Conservation (phyloP, 2,797 vertebrate species). For the Labroides dimidiatus region DNA sequence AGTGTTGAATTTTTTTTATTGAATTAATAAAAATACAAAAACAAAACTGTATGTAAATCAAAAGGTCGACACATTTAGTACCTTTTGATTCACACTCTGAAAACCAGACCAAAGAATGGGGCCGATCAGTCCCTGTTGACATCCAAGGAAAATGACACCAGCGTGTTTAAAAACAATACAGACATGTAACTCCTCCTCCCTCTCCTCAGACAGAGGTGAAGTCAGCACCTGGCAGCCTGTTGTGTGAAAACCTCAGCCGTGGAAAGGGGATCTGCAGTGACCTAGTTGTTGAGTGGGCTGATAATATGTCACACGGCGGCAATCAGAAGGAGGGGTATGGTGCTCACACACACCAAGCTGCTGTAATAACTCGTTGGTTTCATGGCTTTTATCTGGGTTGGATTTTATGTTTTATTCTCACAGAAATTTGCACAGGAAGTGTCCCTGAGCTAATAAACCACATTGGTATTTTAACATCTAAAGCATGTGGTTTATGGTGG, state of each 20-base stretch:
- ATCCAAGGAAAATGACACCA: background rate
- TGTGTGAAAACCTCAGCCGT: conserved; percentile 47
- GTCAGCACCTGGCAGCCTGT: conserved; percentile 37
- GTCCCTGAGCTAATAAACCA: conserved; percentile 12
- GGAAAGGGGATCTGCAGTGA: conserved; percentile 70
- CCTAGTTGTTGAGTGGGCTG: conserved; percentile 62
- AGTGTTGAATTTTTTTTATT: too few species aligned
- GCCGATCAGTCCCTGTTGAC: too few species aligned
- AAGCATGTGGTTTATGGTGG: conserved; percentile 26
- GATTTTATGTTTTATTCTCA: conserved; percentile 27
- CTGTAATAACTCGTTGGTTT: conserved; percentile 43
- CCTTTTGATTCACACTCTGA: too few species aligned
- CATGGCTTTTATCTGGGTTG: conserved; percentile 14
- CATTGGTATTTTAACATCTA: background rate
- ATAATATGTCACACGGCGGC: conserved; percentile 58
- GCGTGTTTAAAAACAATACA: conserved; percentile 17
- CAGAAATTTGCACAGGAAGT: conserved; percentile 23
- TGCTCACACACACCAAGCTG: conserved; percentile 48
- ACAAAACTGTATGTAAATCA: too few species aligned
- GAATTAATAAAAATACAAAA: too few species aligned
- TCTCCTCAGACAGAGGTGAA: conserved; percentile 5
- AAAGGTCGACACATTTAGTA: too few species aligned
- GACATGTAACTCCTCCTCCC: background rate
- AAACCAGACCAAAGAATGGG: too few species aligned
- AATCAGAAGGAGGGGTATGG: conserved; percentile 18